Percentiles rank a stretch among this genome's conserved stretches.
These are phyloP conservation scores for Tetropium fuscum DNA, from an alignment of 2,888 invertebrate species.

Conservation along the genomic window DNA sequence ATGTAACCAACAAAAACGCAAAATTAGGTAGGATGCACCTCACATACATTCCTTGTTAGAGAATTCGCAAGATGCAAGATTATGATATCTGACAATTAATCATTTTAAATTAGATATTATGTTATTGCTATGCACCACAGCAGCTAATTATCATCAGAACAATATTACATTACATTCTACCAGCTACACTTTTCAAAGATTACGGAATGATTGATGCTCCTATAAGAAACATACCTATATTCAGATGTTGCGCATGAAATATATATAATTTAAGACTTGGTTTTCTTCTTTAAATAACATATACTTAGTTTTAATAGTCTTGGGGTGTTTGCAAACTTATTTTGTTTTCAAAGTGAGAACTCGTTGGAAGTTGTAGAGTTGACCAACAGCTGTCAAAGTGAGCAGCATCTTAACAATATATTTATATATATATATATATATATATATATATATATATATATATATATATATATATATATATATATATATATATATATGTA, in stretches of 20 bases:
- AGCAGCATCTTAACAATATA: too few species aligned
- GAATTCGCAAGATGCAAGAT: slow-evolving; percentile 35
- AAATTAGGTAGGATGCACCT: slow-evolving; percentile 19
- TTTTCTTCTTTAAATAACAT: slow-evolving; percentile 16
- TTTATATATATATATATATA: too few species aligned
- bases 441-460: too few species aligned
- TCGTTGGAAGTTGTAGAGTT: too few species aligned
- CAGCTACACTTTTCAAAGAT: slow-evolving; percentile 41
- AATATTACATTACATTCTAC: slow-evolving; percentile 54
- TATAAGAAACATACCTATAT: slow-evolving; percentile 29
- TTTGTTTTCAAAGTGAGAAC: too few species aligned
- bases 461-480: too few species aligned
- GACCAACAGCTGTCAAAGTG: too few species aligned
- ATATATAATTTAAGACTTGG: slow-evolving; percentile 22
- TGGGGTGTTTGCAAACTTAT: too few species aligned
- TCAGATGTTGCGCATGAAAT: slow-evolving; percentile 32
- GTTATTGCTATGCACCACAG: slow-evolving; percentile 54
- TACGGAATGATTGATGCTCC: slow-evolving; percentile 38
- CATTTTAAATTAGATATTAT: slow-evolving; percentile 60
- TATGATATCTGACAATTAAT: slow-evolving; percentile 54
- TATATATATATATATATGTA: too few species aligned
- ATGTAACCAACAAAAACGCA: slow-evolving; percentile 25
- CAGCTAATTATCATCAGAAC: slow-evolving; percentile 58
- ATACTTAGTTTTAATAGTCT: too few species aligned
- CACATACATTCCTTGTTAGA: slow-evolving; percentile 12